These are phyloP conservation scores for Ascidia mentula DNA, from an alignment of 23 tunicate species.

Conservation along the genomic window DNA sequence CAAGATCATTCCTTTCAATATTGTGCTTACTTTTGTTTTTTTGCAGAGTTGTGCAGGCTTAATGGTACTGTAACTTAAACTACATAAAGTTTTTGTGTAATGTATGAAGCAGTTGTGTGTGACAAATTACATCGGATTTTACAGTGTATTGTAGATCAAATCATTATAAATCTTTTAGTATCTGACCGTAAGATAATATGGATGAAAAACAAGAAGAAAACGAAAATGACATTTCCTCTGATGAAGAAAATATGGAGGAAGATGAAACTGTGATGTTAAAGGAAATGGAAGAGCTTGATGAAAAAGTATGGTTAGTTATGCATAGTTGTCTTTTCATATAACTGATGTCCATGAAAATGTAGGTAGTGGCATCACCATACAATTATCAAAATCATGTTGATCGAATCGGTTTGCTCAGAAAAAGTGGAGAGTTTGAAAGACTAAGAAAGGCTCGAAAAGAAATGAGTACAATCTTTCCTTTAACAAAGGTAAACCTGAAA, in stretches of 20 bases:
- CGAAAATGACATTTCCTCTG: background rate
- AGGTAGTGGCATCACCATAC: slow-evolving; percentile 55
- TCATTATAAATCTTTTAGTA: no score
- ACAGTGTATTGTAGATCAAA: no score
- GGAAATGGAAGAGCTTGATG: background rate
- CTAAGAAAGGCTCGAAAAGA: slow-evolving; percentile 52
- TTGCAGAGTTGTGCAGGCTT: no score
- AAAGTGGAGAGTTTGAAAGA: slow-evolving; percentile 73
- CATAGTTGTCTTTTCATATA: no score
- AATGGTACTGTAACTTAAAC: no score
- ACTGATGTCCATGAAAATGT: background rate
- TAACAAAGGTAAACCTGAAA: slow-evolving; percentile 47
- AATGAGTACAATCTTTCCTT: slow-evolving; percentile 72
- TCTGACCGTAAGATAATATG: no score
- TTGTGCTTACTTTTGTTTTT: no score
- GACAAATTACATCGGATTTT: no score
- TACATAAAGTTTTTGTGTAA: no score
- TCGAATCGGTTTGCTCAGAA: slow-evolving; percentile 48
- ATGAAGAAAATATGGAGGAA: background rate
- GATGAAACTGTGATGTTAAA: background rate
- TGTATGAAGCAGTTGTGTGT: no score
- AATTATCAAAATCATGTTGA: slow-evolving; percentile 75
- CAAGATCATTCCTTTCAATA: no score
- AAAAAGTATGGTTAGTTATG: background rate
- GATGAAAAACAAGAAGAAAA: background rate